These are phyloP conservation scores for Caenorhabditis afra DNA, from an alignment of 2,888 invertebrate genomes.

Conservation along the genomic window DNA sequence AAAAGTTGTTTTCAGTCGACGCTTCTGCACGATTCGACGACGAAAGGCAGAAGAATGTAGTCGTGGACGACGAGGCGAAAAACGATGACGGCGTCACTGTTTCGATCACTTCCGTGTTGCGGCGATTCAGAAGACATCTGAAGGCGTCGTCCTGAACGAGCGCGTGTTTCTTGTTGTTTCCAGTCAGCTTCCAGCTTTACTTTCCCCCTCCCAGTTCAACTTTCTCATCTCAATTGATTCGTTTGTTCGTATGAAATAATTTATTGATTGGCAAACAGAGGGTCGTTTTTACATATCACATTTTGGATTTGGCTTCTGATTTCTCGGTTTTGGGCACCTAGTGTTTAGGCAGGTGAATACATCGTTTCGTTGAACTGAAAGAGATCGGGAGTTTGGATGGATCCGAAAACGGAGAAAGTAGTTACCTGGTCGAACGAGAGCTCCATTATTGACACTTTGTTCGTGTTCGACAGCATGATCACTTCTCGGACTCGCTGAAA, in stretches of 20 bases:
- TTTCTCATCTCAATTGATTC: constrained; percentile 10
- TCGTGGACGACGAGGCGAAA: background rate
- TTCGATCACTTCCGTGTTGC: constrained; percentile 16
- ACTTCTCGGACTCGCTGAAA: constrained; percentile 61
- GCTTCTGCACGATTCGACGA: constrained; percentile 33
- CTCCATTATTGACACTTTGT: constrained; percentile 56
- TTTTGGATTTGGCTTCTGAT: constrained; percentile 12
- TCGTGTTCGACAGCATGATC: constrained; percentile 34
- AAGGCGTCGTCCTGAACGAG: background rate
- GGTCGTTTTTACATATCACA: constrained; percentile 23
- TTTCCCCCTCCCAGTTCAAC: background rate
- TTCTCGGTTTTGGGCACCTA: background rate
- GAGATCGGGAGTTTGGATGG: constrained; percentile 10
- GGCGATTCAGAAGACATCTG: constrained; percentile 19
- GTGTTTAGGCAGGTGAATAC: constrained; percentile 48
- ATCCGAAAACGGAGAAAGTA: constrained; percentile 10
- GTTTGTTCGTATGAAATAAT: constrained; percentile 12
- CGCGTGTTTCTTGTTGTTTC: background rate
- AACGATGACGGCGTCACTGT: constrained; percentile 32
- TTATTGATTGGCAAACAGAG: background rate
- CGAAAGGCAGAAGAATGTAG: background rate
- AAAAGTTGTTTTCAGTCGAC: constrained; percentile 13
- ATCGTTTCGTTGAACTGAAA: constrained; percentile 57
- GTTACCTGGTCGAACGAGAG: constrained; percentile 50
- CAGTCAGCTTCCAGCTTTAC: constrained; percentile 22